phyloP scores from a whole-genome alignment of 2,797 vertebrate genomes.

The Xerus rutilus region DNA sequence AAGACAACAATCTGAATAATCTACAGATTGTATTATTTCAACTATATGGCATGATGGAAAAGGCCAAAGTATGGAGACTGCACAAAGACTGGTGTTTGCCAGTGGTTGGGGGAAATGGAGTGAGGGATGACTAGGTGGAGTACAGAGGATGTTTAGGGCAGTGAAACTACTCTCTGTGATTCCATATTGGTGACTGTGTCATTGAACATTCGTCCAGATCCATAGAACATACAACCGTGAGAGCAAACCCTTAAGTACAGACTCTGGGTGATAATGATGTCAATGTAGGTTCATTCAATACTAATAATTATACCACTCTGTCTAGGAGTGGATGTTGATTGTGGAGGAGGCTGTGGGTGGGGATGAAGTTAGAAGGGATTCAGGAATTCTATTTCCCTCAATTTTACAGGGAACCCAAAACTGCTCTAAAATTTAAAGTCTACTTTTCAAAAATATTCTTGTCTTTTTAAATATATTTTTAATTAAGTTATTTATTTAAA shows the following conservation, averaged over 20 bases:
- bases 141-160: not conserved
- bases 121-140: not conserved
- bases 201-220: not conserved
- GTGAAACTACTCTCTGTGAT: not conserved
- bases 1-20: not conserved
- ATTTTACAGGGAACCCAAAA: not conserved
- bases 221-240: not conserved
- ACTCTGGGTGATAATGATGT: not conserved
- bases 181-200: too few relatives aligned
- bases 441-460: not conserved
- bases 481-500: too few relatives aligned
- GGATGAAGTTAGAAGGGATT: too few relatives aligned
- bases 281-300: accelerated
- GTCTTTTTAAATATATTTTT: not conserved
- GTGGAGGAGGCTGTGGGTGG: accelerated
- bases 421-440: not conserved
- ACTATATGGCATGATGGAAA: not conserved
- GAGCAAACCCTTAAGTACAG: not conserved
- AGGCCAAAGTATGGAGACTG: not conserved
- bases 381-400: not conserved
- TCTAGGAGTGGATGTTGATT: not conserved
- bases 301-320: too few relatives aligned
- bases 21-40: not conserved
- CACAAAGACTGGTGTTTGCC: not conserved
- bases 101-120: not conserved